A percentile compares a stretch with the other conserved stretches of the same genome.
These are phyloP conservation scores for Ctenoplectra terminalis DNA, from an alignment of 1,140 invertebrate species.

Conservation along the genomic window DNA sequence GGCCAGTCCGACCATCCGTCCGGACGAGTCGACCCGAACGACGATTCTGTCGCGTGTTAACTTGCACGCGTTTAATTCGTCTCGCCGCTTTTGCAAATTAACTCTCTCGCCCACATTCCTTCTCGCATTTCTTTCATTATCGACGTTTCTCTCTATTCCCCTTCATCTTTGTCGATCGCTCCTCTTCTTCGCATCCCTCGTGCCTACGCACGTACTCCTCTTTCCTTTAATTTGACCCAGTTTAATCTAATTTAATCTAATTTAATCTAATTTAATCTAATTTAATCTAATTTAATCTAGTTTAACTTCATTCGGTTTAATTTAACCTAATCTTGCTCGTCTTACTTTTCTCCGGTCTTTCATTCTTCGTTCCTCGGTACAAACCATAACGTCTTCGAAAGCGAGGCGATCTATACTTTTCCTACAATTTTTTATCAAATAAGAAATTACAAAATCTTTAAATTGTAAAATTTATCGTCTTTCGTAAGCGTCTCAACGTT, in stretches of 20 bases:
- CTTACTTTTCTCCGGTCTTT: not conserved
- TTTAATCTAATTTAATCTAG: constrained; percentile 17
- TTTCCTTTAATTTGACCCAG: constrained; percentile 13
- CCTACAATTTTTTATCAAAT: not conserved
- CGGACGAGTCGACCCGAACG: constrained; percentile 65
- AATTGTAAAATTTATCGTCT: too few species aligned
- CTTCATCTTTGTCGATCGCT: not conserved
- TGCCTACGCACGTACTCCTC: constrained; percentile 1
- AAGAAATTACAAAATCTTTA: too few species aligned
- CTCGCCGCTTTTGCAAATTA: constrained; percentile 79
- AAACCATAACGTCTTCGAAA: not conserved
- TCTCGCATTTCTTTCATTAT: constrained; percentile 51
- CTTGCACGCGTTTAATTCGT: constrained; percentile 79
- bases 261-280: constrained; percentile 20
- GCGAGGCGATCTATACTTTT: not conserved
- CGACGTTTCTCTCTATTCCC: constrained; percentile 2
- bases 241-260: constrained; percentile 27
- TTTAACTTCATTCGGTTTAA: constrained; percentile 19
- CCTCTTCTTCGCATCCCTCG: not conserved
- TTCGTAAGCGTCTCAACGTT: too few species aligned
- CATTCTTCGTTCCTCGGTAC: too few species aligned
- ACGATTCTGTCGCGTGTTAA: constrained; percentile 81
- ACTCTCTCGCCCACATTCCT: constrained; percentile 74
- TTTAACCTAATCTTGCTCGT: constrained; percentile 1
- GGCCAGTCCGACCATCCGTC: constrained; percentile 72